These are phyloP conservation scores for Oophaga sylvatica DNA, from an alignment of 2,797 vertebrate species.

Conservation along the genomic window DNA sequence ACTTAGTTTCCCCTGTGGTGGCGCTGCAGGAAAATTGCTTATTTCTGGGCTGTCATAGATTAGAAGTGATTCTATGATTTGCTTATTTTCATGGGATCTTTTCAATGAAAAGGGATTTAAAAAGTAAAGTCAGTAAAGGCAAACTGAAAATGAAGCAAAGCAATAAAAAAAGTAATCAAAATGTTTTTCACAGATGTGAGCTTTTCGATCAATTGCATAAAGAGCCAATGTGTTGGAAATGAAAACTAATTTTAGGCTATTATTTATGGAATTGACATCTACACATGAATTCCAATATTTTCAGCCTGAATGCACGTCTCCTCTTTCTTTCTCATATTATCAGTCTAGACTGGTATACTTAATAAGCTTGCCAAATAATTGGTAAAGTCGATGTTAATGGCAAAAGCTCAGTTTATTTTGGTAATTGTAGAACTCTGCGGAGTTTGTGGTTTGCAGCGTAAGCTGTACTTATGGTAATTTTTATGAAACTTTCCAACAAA, in stretches of 20 bases:
- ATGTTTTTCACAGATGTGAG: background rate
- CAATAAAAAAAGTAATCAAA: background rate
- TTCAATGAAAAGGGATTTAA: no score
- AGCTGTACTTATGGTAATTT: background rate
- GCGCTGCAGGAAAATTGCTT: no score
- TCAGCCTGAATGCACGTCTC: background rate
- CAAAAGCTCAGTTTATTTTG: background rate
- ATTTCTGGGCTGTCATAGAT: no score
- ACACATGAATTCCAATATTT: background rate
- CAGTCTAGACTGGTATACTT: background rate
- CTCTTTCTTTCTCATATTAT: background rate
- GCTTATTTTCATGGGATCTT: no score
- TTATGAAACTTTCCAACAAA: background rate
- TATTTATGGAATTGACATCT: background rate
- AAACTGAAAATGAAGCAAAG: background rate
- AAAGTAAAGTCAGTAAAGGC: no score
- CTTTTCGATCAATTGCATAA: background rate
- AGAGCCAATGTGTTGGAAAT: background rate
- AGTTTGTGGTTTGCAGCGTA: constrained; percentile 22
- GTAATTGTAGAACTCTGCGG: background rate
- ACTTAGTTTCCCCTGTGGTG: no score
- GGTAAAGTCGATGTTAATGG: background rate
- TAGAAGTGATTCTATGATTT: no score
- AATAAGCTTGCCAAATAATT: background rate
- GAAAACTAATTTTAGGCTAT: background rate